Conservation (phyloP, 2,113 vertebrate genomes). For the Notarius quadriscutis region DNA sequence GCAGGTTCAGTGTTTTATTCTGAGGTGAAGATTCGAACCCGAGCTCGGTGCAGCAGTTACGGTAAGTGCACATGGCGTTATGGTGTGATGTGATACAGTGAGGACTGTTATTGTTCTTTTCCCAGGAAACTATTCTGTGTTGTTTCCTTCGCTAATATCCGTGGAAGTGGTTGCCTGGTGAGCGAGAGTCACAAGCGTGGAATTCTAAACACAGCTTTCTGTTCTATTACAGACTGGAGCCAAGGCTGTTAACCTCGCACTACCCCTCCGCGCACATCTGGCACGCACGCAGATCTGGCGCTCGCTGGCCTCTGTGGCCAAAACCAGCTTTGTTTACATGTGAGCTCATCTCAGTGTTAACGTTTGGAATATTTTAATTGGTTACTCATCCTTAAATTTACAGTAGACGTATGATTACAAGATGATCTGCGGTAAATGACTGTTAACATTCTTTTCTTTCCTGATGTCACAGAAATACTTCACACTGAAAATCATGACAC, state of each 20-base stretch:
- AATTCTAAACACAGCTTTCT: conserved; percentile 56
- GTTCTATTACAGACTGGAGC: conserved; percentile 28
- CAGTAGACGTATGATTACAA: neutral
- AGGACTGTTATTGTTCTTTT: conserved; percentile 41
- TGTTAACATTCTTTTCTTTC: neutral
- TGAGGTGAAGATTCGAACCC: neutral
- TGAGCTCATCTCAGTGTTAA: neutral
- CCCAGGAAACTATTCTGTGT: conserved; percentile 45
- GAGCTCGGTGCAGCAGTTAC: too few relatives aligned
- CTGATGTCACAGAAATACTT: neutral
- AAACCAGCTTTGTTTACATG: neutral
- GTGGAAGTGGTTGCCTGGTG: conserved; percentile 50
- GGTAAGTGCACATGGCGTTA: conserved; percentile 25
- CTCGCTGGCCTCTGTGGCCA: neutral
- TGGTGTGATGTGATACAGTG: conserved; percentile 20
- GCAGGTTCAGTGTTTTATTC: neutral
- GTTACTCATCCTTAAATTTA: neutral
- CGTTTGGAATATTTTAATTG: neutral
- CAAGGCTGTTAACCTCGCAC: conserved; percentile 40
- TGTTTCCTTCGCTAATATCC: conserved; percentile 44
- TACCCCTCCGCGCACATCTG: conserved; percentile 22
- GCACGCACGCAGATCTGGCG: neutral
- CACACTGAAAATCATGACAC: neutral
- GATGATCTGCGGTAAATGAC: neutral
- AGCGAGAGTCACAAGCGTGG: conserved; percentile 46